Evolutionary conservation across 2,797 vertebrate species (phyloP), one percentile per base, ranked within the genome.

Genomic region (Brachyalestes nurse): DNA sequence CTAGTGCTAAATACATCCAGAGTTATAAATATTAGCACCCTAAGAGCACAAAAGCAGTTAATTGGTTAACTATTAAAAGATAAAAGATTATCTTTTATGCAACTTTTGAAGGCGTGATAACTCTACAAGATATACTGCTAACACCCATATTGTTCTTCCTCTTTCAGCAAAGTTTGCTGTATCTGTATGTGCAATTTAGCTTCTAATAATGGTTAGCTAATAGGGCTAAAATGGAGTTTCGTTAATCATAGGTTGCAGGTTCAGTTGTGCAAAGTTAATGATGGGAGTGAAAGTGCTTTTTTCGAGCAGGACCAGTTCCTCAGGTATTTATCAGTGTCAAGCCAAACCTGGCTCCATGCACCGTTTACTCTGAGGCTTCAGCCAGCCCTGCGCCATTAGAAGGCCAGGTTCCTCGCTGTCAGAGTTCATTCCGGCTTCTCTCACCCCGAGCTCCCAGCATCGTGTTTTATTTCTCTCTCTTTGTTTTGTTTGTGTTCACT

Each of bases 231-330:
- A 93, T 91, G 84, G 87, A 75, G 25, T 14, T 86, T 84, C 86
- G 84, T 93, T 93, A 92, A 93, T 93, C 92, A 92, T 86, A 58
- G n/a, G 82, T 40, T 45, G 78, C 83, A 76, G 86, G 85, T 82
- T 79, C 88, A 78, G 89, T 87, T 84, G 86, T 87, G 86, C 90
- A 92, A 94, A 90, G 92, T 93, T 93, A 93, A 93, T 87, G 89
- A 88, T 49, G 67, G 81, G 28, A 66, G 76, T 77, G 86, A 79
- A 72, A 80, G 71, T 42, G 64, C 38, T 81, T 64, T 90, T 89
- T 91, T 75, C 83, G 2, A 83, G 83, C 85, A 85, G 67, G 84
- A 87, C 87, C 86, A 77, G 38, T 78, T 92, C 86, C 86, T 89
- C 83, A 84, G 89, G 88, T 90, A 90, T 92, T 90, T 88, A 85